Base-by-base conservation (phyloP, 2,888 invertebrate species). In the Drosophila subquinaria region DNA sequence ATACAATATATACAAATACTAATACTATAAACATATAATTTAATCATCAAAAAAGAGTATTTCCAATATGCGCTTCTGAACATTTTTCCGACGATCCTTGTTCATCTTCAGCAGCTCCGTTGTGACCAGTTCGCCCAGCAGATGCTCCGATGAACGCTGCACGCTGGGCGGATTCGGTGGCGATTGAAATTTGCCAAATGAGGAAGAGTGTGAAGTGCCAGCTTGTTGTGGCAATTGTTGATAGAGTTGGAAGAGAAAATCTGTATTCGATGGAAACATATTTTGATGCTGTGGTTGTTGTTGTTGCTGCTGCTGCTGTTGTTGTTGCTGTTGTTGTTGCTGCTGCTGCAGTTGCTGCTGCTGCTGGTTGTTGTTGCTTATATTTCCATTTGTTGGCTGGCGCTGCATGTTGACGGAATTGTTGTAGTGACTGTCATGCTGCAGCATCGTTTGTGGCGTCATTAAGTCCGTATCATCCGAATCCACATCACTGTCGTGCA, bases 11-110 rank as follows among this genome's bases (percentile, higher is more conserved):
- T 79, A 83, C 83, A 82, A 52, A 30, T 15, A n/a, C n/a, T 62
- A 64, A 74, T 74, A 69, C 45, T 61, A 17, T 45, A n/a, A n/a
- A 8, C 38, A 36, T 2, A 30, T 13, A 30, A 30, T 0, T 86
- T 82, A 93, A 78, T 93, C 93, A 42, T 93, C 93, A 65, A 93
- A 93, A 67, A 93, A 93, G 48, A 93, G 83, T 70, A 93, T 92
- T 84, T 93, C 92, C 42, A 93, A 81, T 47, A 93, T 93, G 64
- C 92, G 84, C 66, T 92, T 93, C 57, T 93, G 93, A 17, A 91
- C 93, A 62, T 83, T 85, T 85, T 92, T 93, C 40, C 92, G 91
- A 13, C 91, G 89, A 64, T 93, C 93, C 66, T 91, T 91, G 57
- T 89, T 90, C 93, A 93, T 93, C 81, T 93, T 93, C 1, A 93